Conservation (phyloP, 2,888 invertebrate species). For the Drosophila rellima region DNA sequence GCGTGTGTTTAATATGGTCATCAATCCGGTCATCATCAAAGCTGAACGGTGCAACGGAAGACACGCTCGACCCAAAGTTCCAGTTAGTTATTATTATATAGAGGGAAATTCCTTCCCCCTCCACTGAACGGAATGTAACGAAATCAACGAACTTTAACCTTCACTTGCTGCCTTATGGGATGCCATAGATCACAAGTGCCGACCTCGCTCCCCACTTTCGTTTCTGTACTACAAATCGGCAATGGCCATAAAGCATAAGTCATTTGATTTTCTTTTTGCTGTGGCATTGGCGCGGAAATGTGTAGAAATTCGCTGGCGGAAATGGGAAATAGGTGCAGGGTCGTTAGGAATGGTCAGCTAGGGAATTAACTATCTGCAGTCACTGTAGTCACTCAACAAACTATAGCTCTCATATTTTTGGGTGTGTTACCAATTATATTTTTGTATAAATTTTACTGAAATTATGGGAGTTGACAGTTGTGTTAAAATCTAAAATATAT, state of each 20-base stretch:
- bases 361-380: background rate
- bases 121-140: conserved; percentile 44
- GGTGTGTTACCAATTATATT: background rate
- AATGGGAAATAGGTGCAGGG: conserved; percentile 25
- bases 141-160: conserved; percentile 78
- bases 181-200: conserved; percentile 55
- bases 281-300: conserved; percentile 59
- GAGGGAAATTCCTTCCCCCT: background rate
- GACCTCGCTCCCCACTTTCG: conserved; percentile 18
- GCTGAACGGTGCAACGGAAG: conserved; percentile 60
- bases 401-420: background rate
- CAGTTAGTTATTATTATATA: conserved; percentile 44
- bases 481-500: background rate
- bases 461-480: background rate
- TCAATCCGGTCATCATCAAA: conserved; percentile 22
- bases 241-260: conserved; percentile 55
- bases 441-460: background rate
- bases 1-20: conserved; percentile 43
- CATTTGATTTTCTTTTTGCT: conserved; percentile 54
- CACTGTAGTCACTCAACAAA: background rate
- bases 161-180: conserved; percentile 39
- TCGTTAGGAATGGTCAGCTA: conserved; percentile 12
- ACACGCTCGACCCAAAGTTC: conserved; percentile 44
- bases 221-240: background rate
- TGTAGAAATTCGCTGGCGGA: conserved; percentile 53